These are phyloP conservation scores for Peromyscus leucopus DNA, from an alignment of 2,113 vertebrate species.

Conservation along the genomic window DNA sequence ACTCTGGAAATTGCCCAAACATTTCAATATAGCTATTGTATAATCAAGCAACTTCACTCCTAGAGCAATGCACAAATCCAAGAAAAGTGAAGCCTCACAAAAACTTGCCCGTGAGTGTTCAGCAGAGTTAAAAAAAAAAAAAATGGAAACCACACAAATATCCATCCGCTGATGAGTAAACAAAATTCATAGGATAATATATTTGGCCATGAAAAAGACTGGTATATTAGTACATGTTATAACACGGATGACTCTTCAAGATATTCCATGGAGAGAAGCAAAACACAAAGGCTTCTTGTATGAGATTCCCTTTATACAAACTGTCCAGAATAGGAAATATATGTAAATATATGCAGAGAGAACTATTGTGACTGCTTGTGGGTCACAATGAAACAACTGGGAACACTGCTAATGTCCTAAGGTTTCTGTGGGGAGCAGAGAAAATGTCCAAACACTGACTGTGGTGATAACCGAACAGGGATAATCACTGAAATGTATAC, in stretches of 20 bases:
- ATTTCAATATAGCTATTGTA: conserved; percentile 10
- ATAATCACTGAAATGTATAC: not conserved
- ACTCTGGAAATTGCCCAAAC: not conserved
- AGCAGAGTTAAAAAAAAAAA: not conserved
- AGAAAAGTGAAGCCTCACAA: not conserved
- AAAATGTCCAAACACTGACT: conserved; percentile 7
- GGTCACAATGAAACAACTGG: not conserved
- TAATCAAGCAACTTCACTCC: conserved; percentile 15
- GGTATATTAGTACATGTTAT: not conserved
- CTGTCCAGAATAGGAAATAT: not conserved
- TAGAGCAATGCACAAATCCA: not conserved
- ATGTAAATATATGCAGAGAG: not conserved
- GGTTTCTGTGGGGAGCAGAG: not conserved
- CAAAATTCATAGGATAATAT: not conserved
- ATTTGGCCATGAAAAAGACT: not conserved
- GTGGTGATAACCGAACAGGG: not conserved
- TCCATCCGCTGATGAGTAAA: conserved; percentile 26
- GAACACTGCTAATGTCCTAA: not conserved
- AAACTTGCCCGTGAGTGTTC: not conserved
- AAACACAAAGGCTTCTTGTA: conserved; percentile 7
- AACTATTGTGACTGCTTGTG: not conserved
- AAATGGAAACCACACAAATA: not conserved
- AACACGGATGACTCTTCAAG: not conserved
- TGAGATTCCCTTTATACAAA: conserved; percentile 10
- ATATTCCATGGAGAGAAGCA: not conserved